Conservation (phyloP, 2,113 vertebrate species). For the Opisthocomus hoazin region DNA sequence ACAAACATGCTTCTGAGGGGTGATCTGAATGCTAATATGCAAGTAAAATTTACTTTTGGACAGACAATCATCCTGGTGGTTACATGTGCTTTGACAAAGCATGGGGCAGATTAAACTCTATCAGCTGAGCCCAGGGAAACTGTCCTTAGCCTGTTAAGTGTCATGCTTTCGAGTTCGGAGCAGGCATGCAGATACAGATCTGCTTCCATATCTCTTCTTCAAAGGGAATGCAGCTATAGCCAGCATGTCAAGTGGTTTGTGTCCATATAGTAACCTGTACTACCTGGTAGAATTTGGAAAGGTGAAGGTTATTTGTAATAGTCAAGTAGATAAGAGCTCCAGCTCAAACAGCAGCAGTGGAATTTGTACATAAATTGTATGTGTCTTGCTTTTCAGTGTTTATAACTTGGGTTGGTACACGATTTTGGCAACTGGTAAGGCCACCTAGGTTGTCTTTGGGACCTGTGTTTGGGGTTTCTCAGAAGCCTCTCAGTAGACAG, state of each 20-base stretch:
- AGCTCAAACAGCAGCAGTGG: background rate
- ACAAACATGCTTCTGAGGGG: background rate
- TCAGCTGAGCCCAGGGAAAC: background rate
- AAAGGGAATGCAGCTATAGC: background rate
- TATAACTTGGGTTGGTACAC: background rate
- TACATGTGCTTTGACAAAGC: background rate
- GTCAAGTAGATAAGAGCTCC: background rate
- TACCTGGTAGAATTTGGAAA: background rate
- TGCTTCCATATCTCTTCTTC: background rate
- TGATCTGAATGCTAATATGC: background rate
- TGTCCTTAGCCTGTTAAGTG: background rate
- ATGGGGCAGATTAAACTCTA: background rate
- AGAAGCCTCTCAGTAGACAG: background rate
- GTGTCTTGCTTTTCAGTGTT: background rate
- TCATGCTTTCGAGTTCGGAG: background rate
- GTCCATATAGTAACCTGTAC: background rate
- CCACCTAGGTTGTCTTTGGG: background rate
- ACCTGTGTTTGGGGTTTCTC: background rate
- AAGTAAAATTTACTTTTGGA: background rate
- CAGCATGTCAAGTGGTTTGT: background rate
- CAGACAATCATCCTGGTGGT: background rate
- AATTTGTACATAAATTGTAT: background rate
- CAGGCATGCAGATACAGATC: background rate
- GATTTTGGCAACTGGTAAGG: background rate
- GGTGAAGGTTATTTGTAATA: background rate